A percentile compares a stretch with the other conserved stretches of the same genome.
Evolutionary conservation across 2,888 invertebrate species (phyloP).

Genomic region (Sminthurinus aureus): DNA sequence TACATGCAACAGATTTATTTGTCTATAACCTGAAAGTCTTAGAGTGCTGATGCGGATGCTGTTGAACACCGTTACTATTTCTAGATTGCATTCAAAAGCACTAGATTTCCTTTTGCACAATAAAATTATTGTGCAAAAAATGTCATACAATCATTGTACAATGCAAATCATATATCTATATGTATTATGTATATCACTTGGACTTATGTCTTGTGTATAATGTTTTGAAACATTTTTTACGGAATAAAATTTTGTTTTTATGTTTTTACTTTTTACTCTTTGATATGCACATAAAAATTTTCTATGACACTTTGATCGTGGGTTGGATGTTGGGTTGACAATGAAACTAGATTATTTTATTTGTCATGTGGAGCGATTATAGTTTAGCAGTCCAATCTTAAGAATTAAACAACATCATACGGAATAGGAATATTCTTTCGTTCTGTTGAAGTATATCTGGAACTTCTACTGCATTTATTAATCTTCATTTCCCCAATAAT

Average conservation of each 20-base stretch:
- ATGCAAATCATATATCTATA: background rate
- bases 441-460: no score
- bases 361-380: no score
- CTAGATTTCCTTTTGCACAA: background rate
- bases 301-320: background rate
- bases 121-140: constrained; percentile 4
- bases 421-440: no score
- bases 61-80: constrained; percentile 59
- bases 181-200: background rate
- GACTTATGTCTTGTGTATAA: background rate
- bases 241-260: background rate
- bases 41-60: constrained; percentile 57
- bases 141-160: background rate
- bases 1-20: background rate
- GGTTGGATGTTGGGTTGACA: no score
- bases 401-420: no score
- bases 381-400: no score
- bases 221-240: background rate
- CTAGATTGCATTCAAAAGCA: constrained; percentile 57
- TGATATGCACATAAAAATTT: background rate
- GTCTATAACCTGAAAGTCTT: constrained; percentile 54
- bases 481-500: no score
- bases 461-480: no score
- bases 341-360: no score
- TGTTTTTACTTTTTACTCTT: background rate